phyloP scores from a whole-genome alignment of 2,797 vertebrate species.

The Sciaenops ocellatus region DNA sequence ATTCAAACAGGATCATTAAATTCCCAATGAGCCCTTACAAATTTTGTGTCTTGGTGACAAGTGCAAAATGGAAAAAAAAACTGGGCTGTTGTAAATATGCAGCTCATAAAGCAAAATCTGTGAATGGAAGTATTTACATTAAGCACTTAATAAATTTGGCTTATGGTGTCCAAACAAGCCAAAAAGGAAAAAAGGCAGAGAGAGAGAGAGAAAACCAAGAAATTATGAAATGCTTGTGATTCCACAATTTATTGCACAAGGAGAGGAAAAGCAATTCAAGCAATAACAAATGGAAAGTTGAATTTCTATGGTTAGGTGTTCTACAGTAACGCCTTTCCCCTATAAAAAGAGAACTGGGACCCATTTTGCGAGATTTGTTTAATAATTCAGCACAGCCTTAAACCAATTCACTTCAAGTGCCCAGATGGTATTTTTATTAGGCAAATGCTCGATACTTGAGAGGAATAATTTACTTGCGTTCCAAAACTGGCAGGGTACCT shows the following conservation, averaged over 20 bases:
- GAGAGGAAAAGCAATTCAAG: slow-evolving; percentile 31
- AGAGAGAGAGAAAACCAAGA: neutral
- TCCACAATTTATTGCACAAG: slow-evolving; percentile 5
- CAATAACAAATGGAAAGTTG: slow-evolving; percentile 49
- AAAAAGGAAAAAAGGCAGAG: neutral
- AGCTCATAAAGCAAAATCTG: slow-evolving; percentile 15
- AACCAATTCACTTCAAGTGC: slow-evolving; percentile 80
- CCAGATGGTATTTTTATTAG: slow-evolving; percentile 85
- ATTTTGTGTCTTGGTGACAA: slow-evolving; percentile 41
- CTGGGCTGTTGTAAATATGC: slow-evolving; percentile 30
- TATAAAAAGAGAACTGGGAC: slow-evolving; percentile 67
- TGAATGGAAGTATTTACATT: slow-evolving; percentile 23
- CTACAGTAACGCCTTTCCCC: slow-evolving; percentile 34
- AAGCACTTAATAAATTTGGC: slow-evolving; percentile 6
- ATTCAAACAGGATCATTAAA: slow-evolving; percentile 63
- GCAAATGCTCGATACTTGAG: slow-evolving; percentile 77
- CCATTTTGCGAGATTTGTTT: slow-evolving; percentile 76
- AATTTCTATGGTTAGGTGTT: slow-evolving; percentile 47
- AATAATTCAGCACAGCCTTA: slow-evolving; percentile 81
- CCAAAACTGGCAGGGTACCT: slow-evolving; percentile 67
- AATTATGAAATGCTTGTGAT: neutral
- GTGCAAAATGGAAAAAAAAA: slow-evolving; percentile 9
- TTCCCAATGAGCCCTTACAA: slow-evolving; percentile 53
- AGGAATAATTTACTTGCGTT: slow-evolving; percentile 77
- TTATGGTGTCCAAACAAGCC: slow-evolving; percentile 11